Conservation (phyloP, 2,797 vertebrate species). For the Melanotaenia trifasciata region DNA sequence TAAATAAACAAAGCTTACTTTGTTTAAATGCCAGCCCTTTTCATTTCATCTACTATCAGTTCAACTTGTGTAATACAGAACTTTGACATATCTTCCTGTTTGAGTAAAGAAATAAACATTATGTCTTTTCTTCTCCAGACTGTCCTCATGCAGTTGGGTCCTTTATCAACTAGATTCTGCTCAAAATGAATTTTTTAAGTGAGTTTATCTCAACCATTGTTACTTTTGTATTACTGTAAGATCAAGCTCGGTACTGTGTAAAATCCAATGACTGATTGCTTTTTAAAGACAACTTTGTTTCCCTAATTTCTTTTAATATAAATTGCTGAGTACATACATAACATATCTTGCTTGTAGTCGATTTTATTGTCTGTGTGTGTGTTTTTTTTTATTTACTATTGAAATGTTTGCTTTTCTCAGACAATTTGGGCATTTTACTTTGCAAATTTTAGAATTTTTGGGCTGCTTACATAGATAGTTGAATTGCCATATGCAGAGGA, state of each 20-base stretch:
- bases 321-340: not conserved
- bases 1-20: no score
- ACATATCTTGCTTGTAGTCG: not conserved
- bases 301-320: not conserved
- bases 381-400: not conserved
- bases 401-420: not conserved
- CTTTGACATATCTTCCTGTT: not conserved
- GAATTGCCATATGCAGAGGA: not conserved
- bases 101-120: not conserved
- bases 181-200: no score
- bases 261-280: not conserved
- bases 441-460: not conserved
- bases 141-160: not conserved
- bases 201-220: not conserved
- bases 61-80: not conserved
- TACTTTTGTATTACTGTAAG: not conserved
- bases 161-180: not conserved
- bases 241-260: not conserved
- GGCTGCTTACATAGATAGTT: not conserved
- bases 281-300: not conserved
- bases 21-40: not conserved
- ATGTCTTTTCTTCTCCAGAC: not conserved
- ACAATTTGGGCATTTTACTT: not conserved
- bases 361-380: not conserved
- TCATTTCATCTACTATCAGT: not conserved